Evolutionary conservation across 2,888 invertebrate species (phyloP).

Genomic region (Meiosimyza decipiens): DNA sequence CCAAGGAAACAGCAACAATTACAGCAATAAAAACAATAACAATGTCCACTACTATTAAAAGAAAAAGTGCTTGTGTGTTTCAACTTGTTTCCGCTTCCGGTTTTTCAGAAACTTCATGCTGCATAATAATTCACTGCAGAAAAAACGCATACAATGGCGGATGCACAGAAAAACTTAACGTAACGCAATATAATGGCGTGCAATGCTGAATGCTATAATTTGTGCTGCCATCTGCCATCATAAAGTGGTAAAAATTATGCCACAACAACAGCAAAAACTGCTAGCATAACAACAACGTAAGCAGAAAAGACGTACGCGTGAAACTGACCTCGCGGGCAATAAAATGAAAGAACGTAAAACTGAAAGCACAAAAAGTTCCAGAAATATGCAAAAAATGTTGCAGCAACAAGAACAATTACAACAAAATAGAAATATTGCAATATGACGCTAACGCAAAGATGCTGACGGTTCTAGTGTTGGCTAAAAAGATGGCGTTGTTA

Average conservation of each 20-base stretch:
- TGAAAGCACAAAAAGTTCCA: slow-evolving; percentile 32
- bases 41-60: slow-evolving; percentile 13
- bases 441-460: slow-evolving; percentile 1
- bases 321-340: slow-evolving; percentile 38
- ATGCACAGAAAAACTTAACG: neutral
- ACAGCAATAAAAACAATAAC: slow-evolving; percentile 12
- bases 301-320: slow-evolving; percentile 36
- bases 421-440: slow-evolving; percentile 24
- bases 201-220: slow-evolving; percentile 27
- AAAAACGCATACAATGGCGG: neutral
- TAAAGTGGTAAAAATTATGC: slow-evolving; percentile 35
- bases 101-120: neutral
- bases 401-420: slow-evolving; percentile 5
- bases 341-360: slow-evolving; percentile 27
- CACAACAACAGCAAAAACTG: slow-evolving; percentile 23
- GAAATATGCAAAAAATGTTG: slow-evolving; percentile 31
- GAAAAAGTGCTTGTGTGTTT: neutral
- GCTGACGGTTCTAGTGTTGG: slow-evolving; percentile 25
- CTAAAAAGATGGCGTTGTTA: slow-evolving; percentile 15
- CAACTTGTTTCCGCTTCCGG: slow-evolving; percentile 29
- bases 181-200: neutral
- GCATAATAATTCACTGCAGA: neutral
- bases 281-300: slow-evolving; percentile 19
- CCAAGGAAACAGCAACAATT: slow-evolving; percentile 17
- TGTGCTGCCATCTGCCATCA: slow-evolving; percentile 29